Percentiles rank a stretch among this genome's conserved stretches.
Conservation (phyloP, 2,888 invertebrate species). For the Pterobdella sp. region DNA sequence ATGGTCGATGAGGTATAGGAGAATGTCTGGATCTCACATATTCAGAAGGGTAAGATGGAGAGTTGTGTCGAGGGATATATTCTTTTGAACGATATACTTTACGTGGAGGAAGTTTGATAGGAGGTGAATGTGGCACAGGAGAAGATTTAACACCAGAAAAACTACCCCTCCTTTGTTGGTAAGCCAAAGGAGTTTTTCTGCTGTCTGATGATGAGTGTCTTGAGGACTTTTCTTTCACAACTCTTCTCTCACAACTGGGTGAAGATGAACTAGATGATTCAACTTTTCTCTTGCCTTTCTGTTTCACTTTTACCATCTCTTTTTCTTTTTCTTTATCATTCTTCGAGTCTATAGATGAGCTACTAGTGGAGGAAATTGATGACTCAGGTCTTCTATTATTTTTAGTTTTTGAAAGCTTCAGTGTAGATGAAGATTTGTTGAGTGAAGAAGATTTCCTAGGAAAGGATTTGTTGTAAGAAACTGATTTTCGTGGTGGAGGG, state of each 20-base stretch:
- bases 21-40: slow-evolving; percentile 2
- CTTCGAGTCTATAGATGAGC: slow-evolving; percentile 2
- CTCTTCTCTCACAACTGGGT: background rate
- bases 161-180: slow-evolving; percentile 17
- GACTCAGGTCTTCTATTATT: background rate
- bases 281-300: background rate
- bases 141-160: background rate
- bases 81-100: slow-evolving; percentile 2
- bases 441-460: too few species aligned
- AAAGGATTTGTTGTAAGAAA: too few species aligned
- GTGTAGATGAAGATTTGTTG: too few species aligned
- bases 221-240: background rate
- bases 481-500: too few species aligned
- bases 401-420: too few species aligned
- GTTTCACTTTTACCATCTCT: background rate
- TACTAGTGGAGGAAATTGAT: background rate
- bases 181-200: slow-evolving; percentile 21
- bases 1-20: slow-evolving; percentile 5
- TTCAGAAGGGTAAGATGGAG: background rate
- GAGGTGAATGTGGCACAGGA: background rate
- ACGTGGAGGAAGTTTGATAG: slow-evolving; percentile 5
- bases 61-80: background rate
- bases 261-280: background rate
- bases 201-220: background rate
- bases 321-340: background rate